Conservation (phyloP, 2,113 vertebrate species). For the Apus apus region DNA sequence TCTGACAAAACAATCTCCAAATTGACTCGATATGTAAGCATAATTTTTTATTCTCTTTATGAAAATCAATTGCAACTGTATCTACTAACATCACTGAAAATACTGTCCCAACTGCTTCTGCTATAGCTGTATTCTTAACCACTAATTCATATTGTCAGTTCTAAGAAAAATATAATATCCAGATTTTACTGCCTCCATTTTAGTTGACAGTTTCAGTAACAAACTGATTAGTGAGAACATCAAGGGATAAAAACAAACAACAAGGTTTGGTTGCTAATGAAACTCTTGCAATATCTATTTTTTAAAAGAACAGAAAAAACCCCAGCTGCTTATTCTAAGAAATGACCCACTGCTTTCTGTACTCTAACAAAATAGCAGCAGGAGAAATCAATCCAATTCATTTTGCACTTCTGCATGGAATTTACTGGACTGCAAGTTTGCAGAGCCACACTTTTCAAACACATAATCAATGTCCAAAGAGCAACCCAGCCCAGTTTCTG, state of each 20-base stretch:
- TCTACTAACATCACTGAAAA: neutral
- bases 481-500: slow-evolving; percentile 49
- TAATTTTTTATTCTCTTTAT: neutral
- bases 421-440: neutral
- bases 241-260: neutral
- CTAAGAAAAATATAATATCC: neutral
- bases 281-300: neutral
- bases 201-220: neutral
- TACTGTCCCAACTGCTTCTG: neutral
- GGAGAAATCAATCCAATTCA: neutral
- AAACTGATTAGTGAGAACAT: neutral
- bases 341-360: neutral
- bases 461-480: slow-evolving; percentile 48
- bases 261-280: neutral
- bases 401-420: neutral
- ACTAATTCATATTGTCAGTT: neutral
- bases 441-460: slow-evolving; percentile 43
- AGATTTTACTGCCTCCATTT: neutral
- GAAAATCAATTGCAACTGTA: neutral
- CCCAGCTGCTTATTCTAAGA: neutral
- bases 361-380: neutral
- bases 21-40: neutral
- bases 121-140: neutral
- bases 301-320: neutral
- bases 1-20: neutral